Evolutionary conservation across 2,888 invertebrate species (phyloP).

Genomic region (Catocala sponsa): DNA sequence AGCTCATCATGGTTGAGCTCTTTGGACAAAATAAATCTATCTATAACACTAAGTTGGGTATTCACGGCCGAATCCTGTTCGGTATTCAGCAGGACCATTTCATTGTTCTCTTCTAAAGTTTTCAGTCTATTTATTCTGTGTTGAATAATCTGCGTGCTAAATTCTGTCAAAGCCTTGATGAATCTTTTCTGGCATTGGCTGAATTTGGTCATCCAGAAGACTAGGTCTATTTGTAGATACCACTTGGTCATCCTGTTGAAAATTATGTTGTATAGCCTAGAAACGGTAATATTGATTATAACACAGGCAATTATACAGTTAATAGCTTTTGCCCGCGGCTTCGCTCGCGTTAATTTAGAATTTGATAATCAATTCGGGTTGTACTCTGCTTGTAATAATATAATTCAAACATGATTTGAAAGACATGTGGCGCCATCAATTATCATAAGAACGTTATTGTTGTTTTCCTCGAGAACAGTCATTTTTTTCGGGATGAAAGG

Average conservation of each 20-base stretch:
- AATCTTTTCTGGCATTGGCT: slow-evolving; percentile 51
- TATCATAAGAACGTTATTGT: too few relatives aligned
- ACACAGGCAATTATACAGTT: too few relatives aligned
- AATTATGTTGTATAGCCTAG: slow-evolving; percentile 68
- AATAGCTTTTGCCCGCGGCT: too few relatives aligned
- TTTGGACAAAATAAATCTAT: slow-evolving; percentile 71
- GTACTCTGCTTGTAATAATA: too few relatives aligned
- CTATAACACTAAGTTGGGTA: slow-evolving; percentile 72
- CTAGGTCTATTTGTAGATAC: slow-evolving; percentile 75
- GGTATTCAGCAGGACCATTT: slow-evolving; percentile 51
- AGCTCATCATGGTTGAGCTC: slow-evolving; percentile 63
- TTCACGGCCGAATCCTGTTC: slow-evolving; percentile 62
- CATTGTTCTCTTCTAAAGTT: slow-evolving; percentile 45
- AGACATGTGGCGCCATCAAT: too few relatives aligned
- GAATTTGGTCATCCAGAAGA: slow-evolving; percentile 64
- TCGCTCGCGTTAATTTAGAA: too few relatives aligned
- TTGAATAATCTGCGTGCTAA: slow-evolving; percentile 56
- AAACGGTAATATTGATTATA: background rate
- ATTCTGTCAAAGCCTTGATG: slow-evolving; percentile 42
- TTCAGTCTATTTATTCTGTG: slow-evolving; percentile 56
- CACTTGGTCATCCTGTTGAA: slow-evolving; percentile 78
- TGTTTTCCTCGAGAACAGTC: too few relatives aligned
- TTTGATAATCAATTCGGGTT: too few relatives aligned
- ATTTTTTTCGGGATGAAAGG: too few relatives aligned
- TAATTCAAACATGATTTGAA: too few relatives aligned